A percentile compares a stretch with the other conserved stretches of the same genome.
These are phyloP conservation scores for Heterocephalus glaber DNA, from an alignment of 2,113 vertebrate genomes.

Conservation along the genomic window DNA sequence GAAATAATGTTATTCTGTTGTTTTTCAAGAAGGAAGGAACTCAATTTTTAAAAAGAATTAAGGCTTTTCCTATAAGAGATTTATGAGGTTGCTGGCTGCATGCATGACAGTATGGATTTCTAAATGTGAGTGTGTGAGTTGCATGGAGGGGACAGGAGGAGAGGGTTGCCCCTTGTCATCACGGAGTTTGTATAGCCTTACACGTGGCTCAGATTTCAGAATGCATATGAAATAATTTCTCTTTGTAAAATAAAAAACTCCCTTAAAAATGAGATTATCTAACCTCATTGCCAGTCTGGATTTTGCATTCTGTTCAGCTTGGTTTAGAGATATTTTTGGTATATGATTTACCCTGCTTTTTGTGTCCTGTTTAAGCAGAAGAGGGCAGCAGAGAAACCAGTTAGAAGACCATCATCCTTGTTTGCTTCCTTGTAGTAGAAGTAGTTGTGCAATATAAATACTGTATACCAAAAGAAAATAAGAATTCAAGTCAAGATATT, in stretches of 20 bases:
- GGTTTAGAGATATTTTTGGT: background rate
- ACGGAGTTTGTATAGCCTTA: background rate
- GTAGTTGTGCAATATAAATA: background rate
- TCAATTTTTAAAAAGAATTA: background rate
- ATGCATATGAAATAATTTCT: background rate
- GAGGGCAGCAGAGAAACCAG: slow-evolving; percentile 64
- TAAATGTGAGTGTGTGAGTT: background rate
- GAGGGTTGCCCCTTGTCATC: background rate
- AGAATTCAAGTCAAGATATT: slow-evolving; percentile 44
- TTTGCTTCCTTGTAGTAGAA: background rate
- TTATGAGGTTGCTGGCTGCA: background rate
- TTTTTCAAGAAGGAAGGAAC: background rate
- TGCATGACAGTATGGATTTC: background rate
- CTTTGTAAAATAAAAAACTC: slow-evolving; percentile 18
- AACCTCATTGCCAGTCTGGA: background rate
- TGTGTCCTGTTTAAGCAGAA: slow-evolving; percentile 46
- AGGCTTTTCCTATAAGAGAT: background rate
- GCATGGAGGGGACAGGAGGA: background rate
- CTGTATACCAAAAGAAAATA: slow-evolving; percentile 19
- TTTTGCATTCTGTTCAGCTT: background rate
- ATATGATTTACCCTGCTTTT: background rate
- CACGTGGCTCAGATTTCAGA: background rate
- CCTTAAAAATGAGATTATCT: background rate
- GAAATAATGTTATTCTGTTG: background rate
- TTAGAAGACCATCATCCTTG: background rate